Conservation (phyloP, 2,113 vertebrate species). For the Solenodon paradoxus region DNA sequence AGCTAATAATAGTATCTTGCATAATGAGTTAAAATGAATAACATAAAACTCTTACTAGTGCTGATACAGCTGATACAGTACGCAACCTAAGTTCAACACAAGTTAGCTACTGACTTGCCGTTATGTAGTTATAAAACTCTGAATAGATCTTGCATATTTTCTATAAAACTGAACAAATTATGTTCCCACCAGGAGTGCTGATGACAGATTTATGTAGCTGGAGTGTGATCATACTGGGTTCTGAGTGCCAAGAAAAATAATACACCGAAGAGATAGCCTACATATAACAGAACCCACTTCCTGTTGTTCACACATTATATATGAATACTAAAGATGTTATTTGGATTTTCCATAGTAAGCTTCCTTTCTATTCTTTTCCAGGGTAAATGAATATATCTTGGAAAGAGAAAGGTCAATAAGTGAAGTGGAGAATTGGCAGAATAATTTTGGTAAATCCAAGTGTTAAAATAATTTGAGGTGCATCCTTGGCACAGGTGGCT, state of each 20-base stretch:
- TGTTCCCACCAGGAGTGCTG: background rate
- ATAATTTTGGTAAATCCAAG: background rate
- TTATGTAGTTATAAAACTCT: background rate
- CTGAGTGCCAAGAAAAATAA: constrained; percentile 30
- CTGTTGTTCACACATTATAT: background rate
- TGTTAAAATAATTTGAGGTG: background rate
- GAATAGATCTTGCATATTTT: background rate
- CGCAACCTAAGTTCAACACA: background rate
- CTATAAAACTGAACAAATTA: background rate
- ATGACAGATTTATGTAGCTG: constrained; percentile 18
- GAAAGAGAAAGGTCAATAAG: background rate
- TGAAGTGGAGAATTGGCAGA: background rate
- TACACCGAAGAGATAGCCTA: background rate
- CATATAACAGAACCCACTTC: background rate
- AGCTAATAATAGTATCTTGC: background rate
- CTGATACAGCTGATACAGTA: background rate
- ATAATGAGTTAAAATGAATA: too few relatives aligned
- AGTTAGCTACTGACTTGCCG: background rate
- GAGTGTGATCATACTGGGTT: background rate
- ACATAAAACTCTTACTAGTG: background rate
- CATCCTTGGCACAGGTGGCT: too few relatives aligned
- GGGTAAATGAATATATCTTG: background rate
- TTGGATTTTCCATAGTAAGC: background rate
- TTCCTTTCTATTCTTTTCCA: background rate
- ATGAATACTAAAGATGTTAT: background rate